phyloP scores from a whole-genome alignment of 2,888 invertebrate species.

The Stramonita haemastoma region DNA sequence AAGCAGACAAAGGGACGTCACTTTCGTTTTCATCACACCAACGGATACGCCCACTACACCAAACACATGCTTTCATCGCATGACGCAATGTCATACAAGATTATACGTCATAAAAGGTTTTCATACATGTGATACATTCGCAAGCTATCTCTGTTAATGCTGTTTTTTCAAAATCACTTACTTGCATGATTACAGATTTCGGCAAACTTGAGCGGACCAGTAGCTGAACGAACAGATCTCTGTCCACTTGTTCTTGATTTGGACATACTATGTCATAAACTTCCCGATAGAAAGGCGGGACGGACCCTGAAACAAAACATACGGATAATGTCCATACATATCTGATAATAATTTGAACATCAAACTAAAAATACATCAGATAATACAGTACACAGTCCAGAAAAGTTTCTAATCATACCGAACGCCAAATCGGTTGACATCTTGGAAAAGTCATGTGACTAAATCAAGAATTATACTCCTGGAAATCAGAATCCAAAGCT shows the following conservation, averaged over 20 bases:
- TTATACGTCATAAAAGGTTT: background rate
- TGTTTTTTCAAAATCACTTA: conserved; percentile 48
- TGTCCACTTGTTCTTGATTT: conserved; percentile 77
- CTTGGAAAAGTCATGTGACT: conserved; percentile 60
- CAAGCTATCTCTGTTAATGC: background rate
- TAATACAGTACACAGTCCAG: background rate
- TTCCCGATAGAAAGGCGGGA: conserved; percentile 77
- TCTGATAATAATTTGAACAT: too few species aligned
- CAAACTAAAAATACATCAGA: too few species aligned
- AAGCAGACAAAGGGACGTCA: conserved; percentile 24
- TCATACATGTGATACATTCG: background rate
- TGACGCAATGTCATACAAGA: background rate
- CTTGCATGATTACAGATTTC: conserved; percentile 74
- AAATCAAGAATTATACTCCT: background rate
- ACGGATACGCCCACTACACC: conserved; percentile 39
- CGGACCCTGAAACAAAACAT: conserved; percentile 70
- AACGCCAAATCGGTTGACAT: conserved; percentile 74
- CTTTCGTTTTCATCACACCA: background rate
- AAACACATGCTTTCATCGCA: background rate
- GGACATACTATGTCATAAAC: conserved; percentile 77
- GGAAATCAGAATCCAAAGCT: too few species aligned
- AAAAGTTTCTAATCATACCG: conserved; percentile 55
- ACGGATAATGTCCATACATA: background rate
- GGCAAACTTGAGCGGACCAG: conserved; percentile 76
- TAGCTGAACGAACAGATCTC: conserved; percentile 76